phyloP scores from a whole-genome alignment of 1,140 invertebrate genomes.

The Anastrepha ludens region DNA sequence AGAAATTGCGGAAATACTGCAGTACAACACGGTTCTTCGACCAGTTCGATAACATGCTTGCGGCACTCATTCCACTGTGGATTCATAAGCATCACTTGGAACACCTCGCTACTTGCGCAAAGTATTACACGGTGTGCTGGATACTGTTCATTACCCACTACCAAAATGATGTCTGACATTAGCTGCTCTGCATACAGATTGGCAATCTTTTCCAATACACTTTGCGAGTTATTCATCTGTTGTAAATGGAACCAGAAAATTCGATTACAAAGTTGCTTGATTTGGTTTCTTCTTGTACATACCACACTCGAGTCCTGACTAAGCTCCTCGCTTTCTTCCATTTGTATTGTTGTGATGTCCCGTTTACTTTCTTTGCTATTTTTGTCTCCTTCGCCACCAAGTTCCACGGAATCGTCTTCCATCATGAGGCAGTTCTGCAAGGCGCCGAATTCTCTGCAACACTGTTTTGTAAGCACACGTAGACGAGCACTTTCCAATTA shows the following conservation, averaged over 20 bases:
- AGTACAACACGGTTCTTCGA: slow-evolving; percentile 89
- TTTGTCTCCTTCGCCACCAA: slow-evolving; percentile 24
- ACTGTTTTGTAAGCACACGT: neutral
- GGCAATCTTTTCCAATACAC: slow-evolving; percentile 87
- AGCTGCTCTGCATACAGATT: slow-evolving; percentile 87
- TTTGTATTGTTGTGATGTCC: slow-evolving; percentile 45
- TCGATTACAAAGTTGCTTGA: neutral
- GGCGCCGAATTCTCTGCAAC: too few relatives aligned
- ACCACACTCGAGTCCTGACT: slow-evolving; percentile 59
- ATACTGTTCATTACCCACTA: slow-evolving; percentile 87
- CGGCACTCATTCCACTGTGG: slow-evolving; percentile 93
- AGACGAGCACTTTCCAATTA: neutral
- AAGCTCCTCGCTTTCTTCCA: slow-evolving; percentile 50
- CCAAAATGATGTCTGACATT: slow-evolving; percentile 90
- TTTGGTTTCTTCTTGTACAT: slow-evolving; percentile 17
- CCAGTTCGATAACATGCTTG: slow-evolving; percentile 86
- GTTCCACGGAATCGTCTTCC: neutral
- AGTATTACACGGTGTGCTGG: slow-evolving; percentile 93
- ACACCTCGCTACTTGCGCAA: slow-evolving; percentile 96
- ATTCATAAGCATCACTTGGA: slow-evolving; percentile 97
- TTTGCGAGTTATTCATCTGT: slow-evolving; percentile 87
- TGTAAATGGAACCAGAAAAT: neutral
- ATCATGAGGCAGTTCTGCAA: neutral
- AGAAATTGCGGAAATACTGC: slow-evolving; percentile 92
- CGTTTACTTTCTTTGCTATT: slow-evolving; percentile 18